phyloP scores from a whole-genome alignment of 2,113 vertebrate species.

The Zosterops lateralis region DNA sequence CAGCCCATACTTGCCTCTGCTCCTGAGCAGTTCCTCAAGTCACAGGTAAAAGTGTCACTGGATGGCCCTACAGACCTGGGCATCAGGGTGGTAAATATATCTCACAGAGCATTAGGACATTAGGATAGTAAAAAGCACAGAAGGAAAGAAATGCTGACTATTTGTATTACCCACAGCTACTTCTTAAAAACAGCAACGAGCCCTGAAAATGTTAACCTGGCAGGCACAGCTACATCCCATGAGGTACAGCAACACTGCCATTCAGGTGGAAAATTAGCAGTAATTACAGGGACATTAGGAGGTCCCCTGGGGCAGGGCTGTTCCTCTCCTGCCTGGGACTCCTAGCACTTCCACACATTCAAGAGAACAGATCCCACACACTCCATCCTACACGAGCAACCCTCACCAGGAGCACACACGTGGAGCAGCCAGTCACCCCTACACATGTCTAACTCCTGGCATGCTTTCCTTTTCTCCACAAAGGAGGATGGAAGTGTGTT shows the following conservation, averaged over 20 bases:
- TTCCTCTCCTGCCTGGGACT: background rate
- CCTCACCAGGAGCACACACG: accelerated
- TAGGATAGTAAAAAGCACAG: background rate
- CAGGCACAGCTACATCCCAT: background rate
- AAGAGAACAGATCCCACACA: background rate
- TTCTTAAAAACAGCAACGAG: background rate
- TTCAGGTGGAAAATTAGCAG: background rate
- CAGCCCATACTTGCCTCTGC: background rate
- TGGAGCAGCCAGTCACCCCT: background rate
- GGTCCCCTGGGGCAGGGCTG: background rate
- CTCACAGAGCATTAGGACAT: background rate
- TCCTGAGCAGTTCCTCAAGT: background rate
- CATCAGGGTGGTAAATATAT: background rate
- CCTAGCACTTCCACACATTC: background rate
- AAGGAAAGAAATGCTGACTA: background rate
- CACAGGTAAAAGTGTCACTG: background rate
- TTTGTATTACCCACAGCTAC: background rate
- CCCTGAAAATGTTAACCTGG: background rate
- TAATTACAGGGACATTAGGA: background rate
- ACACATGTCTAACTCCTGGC: no score
- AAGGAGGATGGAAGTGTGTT: background rate
- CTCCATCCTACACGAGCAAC: background rate
- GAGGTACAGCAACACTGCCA: background rate
- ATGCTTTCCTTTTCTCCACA: background rate
- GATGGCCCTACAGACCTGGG: background rate